Evolutionary conservation across 2,113 vertebrate species (phyloP), one percentile per base, ranked within the genome.

Genomic region (Rhinoptilus africanus): DNA sequence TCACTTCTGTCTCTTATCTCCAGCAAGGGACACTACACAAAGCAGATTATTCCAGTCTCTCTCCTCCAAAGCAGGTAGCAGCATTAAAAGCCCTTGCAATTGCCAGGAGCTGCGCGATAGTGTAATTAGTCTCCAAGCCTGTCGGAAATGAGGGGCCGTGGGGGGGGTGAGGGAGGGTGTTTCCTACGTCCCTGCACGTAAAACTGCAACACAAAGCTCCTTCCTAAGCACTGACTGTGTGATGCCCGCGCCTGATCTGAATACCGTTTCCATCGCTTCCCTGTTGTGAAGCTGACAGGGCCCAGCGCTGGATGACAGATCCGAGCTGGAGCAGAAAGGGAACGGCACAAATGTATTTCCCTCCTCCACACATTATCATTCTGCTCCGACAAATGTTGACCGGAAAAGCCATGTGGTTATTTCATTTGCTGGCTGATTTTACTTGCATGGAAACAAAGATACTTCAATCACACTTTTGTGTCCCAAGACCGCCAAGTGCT

Each of bases 231-330:
- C 27, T 41, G 4, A 5, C 43, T 9, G 34, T 8, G 64, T 2
- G 2, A 32, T 15, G 24, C 37, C 27, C 0, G 0, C 0, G 0
- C 32, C 41, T 4, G 64, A 53, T 16, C 1, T 5, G 69, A 37
- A 66, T 19, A 12, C 43, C 0, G 11, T 62, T 85, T 20, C 85
- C 79, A 11, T 43, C 0, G 8, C 48, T 83, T 24, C 86, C 84
- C 69, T 0, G 3, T 4, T 0, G 71, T 12, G 34, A 50, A 3
- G 75, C 76, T 85, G 88, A 32, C 45, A 63, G 66, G 71, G 47
- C 48, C 6, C 1, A 72, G 71, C 57, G 0, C 47, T 12, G 6
- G 18, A 28, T 45, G 79, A 43, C 85, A 93, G 75, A 59, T 68
- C 68, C 2, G 1, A 53, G 62, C 43, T 84, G 0, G 30, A 34